Conservation (phyloP, 1,140 invertebrate genomes). For the Diorhabda elongata region DNA sequence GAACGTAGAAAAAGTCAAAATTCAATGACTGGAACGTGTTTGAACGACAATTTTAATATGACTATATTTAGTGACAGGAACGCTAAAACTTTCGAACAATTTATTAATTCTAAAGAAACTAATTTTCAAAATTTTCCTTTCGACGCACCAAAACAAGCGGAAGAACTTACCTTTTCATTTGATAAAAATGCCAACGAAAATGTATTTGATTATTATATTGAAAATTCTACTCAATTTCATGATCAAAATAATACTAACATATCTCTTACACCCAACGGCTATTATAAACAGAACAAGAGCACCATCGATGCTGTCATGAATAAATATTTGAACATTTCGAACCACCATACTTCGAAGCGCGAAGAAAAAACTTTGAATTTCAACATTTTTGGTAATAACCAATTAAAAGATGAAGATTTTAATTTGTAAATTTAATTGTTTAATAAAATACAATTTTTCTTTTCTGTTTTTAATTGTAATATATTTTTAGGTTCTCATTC, state of each 20-base stretch:
- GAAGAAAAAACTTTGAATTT: neutral
- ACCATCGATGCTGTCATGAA: slow-evolving; percentile 24
- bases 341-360: neutral
- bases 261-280: slow-evolving; percentile 20
- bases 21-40: slow-evolving; percentile 10
- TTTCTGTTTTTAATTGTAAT: too few species aligned
- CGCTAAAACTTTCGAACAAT: slow-evolving; percentile 34
- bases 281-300: slow-evolving; percentile 25
- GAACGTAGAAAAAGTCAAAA: slow-evolving; percentile 18
- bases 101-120: slow-evolving; percentile 33
- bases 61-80: slow-evolving; percentile 41
- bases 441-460: neutral
- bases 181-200: neutral
- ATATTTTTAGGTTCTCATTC: too few species aligned
- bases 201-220: neutral
- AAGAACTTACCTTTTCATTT: neutral
- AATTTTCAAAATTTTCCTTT: slow-evolving; percentile 33
- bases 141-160: neutral
- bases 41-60: slow-evolving; percentile 27
- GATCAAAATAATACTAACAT: neutral
- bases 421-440: neutral
- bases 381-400: slow-evolving; percentile 4
- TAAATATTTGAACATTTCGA: slow-evolving; percentile 23
- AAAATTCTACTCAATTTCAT: neutral
- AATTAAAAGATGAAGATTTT: neutral